A percentile compares a stretch with the other conserved stretches of the same genome.
Conservation (phyloP, 2,113 vertebrate species). For the Hypocryptadius cinnamomeus region DNA sequence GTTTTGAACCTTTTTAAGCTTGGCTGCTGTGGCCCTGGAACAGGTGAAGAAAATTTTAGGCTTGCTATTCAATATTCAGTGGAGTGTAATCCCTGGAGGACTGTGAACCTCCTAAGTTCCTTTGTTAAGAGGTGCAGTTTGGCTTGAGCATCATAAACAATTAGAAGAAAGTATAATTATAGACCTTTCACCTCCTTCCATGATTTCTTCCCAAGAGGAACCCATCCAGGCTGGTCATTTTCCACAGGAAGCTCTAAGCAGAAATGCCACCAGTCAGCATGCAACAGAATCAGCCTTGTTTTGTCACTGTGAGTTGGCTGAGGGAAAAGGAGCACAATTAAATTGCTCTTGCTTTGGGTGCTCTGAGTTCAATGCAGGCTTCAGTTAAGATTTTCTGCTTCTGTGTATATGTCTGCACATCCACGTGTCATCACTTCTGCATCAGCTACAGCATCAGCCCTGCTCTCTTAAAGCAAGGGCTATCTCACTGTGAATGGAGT, state of each 20-base stretch:
- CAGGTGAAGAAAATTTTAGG: not conserved
- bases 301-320: not conserved
- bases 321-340: not conserved
- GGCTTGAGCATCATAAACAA: not conserved
- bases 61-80: not conserved
- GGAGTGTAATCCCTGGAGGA: not conserved
- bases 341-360: not conserved
- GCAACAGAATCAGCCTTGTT: not conserved
- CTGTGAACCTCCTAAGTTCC: not conserved
- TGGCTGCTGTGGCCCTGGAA: not conserved
- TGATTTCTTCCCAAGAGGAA: not conserved
- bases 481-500: not conserved
- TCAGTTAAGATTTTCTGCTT: not conserved
- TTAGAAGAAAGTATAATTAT: not conserved
- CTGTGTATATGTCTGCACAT: fast-evolving
- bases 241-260: not conserved
- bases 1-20: not conserved
- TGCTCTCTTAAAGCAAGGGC: not conserved
- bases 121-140: not conserved
- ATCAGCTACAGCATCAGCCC: fast-evolving
- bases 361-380: not conserved
- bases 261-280: not conserved
- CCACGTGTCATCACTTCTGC: fast-evolving
- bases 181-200: not conserved
- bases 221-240: not conserved